Percentiles rank a stretch among this genome's conserved stretches.
These are phyloP conservation scores for Drosophila peninsularis DNA, from an alignment of 2,888 invertebrate species.

Conservation along the genomic window DNA sequence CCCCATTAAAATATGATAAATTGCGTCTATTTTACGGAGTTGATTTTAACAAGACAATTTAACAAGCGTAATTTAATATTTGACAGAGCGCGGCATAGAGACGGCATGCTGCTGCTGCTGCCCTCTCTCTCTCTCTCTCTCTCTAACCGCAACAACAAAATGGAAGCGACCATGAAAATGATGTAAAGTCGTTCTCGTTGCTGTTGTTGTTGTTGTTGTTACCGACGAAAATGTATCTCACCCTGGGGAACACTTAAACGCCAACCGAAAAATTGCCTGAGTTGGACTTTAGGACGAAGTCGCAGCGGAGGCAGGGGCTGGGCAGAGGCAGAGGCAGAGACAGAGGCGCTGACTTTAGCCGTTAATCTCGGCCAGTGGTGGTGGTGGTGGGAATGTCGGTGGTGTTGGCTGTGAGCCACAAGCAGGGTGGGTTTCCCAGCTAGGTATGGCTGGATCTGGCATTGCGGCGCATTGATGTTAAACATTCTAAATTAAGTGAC, in stretches of 20 bases:
- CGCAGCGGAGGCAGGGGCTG: not conserved
- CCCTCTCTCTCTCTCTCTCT: constrained; percentile 13
- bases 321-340: constrained; percentile 29
- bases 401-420: constrained; percentile 50
- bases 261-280: constrained; percentile 78
- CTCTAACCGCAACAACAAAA: constrained; percentile 73
- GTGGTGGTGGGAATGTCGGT: constrained; percentile 6
- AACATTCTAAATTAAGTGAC: constrained; percentile 83
- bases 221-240: constrained; percentile 82
- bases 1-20: constrained; percentile 83
- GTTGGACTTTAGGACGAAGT: constrained; percentile 31
- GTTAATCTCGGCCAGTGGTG: constrained; percentile 66
- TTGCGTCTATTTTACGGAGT: constrained; percentile 80
- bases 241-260: constrained; percentile 83
- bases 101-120: constrained; percentile 21
- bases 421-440: constrained; percentile 42
- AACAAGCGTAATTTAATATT: constrained; percentile 84
- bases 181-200: constrained; percentile 67
- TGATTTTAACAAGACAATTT: constrained; percentile 84
- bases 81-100: constrained; percentile 67
- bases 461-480: constrained; percentile 70
- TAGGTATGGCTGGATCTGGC: constrained; percentile 40
- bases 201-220: constrained; percentile 53
- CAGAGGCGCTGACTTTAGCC: constrained; percentile 69
- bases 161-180: constrained; percentile 79